Base-by-base conservation (phyloP, 2,797 vertebrate species). In the Megaceryle alcyon region DNA sequence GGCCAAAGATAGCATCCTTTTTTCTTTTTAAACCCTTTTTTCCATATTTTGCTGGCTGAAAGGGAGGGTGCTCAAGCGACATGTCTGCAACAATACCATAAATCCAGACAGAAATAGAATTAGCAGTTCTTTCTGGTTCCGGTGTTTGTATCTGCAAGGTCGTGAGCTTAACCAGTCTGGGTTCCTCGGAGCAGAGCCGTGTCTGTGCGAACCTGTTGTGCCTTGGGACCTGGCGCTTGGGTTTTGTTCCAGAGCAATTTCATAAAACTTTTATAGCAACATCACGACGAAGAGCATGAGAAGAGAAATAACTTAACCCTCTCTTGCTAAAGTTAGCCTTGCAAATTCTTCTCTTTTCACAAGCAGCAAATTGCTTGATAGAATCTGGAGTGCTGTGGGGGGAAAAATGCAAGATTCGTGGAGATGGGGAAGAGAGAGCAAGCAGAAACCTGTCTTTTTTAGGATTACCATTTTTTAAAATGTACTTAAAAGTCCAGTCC, bases 31-130 rank as follows among this genome's bases (percentile, higher is more conserved):
- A 88, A 82, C 57, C 85, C n/a, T 0, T 88, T 95, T 96, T 95
- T 95, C 95, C 93, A 69, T 93, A 89, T 80, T 84, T n/a, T 64
- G 17, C 66, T 94, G 83, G 78, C 92, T 93, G 80, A 75, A 84
- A 56, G 37, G 82, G 78, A 49, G 77, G 70, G 35, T 0, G 5
- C 17, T 3, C 66, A 84, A 94, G 73, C 0, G 10, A 75, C 80
- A 57, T 41, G 78, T 80, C 88, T 95, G 66, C 86, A 94, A 57
- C 68, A 73, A 70, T 56, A 71, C 91, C 63, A 49, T 94, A 94
- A 96, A 96, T 92, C 71, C 91, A 64, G 93, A 86, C 81, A 93
- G 93, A 95, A 96, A 93, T 88, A 95, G 90, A 90, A 80, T 68
- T n/a, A 91, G 70, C 83, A 80, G 77, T 51, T 94, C 70, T 91